A percentile compares a stretch with the other conserved stretches of the same genome.
These are phyloP conservation scores for Staurois parvus DNA, from an alignment of 2,797 vertebrate genomes.

Conservation along the genomic window DNA sequence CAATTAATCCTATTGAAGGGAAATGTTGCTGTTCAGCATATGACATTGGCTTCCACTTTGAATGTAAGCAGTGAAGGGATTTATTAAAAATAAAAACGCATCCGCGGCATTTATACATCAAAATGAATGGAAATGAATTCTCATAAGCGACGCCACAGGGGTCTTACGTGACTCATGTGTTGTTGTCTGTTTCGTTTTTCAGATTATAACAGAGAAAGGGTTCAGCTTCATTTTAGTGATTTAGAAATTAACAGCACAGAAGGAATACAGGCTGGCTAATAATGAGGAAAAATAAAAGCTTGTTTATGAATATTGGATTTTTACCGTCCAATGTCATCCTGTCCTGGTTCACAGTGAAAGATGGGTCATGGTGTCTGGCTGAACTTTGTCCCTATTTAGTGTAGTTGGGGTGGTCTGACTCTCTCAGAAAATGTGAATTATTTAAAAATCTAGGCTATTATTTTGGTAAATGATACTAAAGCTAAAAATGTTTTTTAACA, in stretches of 20 bases:
- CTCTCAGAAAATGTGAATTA: too few species aligned
- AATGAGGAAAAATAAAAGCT: neutral
- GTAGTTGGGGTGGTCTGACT: too few species aligned
- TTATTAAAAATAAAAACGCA: neutral
- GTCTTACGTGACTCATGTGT: neutral
- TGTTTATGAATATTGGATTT: too few species aligned
- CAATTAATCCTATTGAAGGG: neutral
- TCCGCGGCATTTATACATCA: neutral
- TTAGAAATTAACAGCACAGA: conserved; percentile 1
- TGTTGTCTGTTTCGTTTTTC: conserved; percentile 36
- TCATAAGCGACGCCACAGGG: neutral
- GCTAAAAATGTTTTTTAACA: too few species aligned
- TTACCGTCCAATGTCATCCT: too few species aligned
- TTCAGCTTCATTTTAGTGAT: conserved; percentile 18
- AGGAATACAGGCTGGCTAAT: neutral
- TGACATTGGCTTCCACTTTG: neutral
- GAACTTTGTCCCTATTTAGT: too few species aligned
- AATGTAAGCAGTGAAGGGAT: neutral
- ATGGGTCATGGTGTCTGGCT: too few species aligned
- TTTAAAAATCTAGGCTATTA: too few species aligned
- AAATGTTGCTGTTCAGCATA: neutral
- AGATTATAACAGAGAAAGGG: conserved; percentile 14
- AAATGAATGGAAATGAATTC: neutral
- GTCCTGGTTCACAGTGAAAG: too few species aligned
- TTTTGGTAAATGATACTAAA: too few species aligned